These are phyloP conservation scores for Caerostris darwini DNA, from an alignment of 1,140 invertebrate genomes.

Conservation along the genomic window DNA sequence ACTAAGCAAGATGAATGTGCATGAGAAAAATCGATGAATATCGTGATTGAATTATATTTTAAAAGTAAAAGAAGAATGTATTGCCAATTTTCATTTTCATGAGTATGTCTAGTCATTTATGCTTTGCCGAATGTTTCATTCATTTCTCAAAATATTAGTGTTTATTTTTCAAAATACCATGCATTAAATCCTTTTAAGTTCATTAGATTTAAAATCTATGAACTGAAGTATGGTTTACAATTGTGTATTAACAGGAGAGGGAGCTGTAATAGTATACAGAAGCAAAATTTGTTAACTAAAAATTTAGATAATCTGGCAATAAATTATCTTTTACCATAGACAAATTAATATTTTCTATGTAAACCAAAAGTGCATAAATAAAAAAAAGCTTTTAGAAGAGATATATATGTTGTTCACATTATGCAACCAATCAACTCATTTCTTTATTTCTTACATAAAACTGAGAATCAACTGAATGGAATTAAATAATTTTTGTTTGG, in stretches of 20 bases:
- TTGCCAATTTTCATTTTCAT: background rate
- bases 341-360: no score
- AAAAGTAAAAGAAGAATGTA: background rate
- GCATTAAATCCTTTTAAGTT: background rate
- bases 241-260: background rate
- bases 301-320: no score
- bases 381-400: no score
- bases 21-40: background rate
- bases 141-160: background rate
- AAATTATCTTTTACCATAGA: no score
- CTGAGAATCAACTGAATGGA: no score
- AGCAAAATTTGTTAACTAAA: no score
- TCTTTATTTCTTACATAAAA: no score
- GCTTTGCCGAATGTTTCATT: background rate
- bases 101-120: slow-evolving; percentile 24
- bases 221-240: background rate
- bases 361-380: no score
- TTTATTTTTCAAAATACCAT: background rate
- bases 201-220: background rate
- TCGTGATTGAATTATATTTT: slow-evolving; percentile 3
- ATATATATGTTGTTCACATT: no score
- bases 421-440: no score
- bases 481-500: no score
- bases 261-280: background rate
- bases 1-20: background rate